phyloP scores from a whole-genome alignment of 2,113 vertebrate species.

The Acrocephalus kingi region DNA sequence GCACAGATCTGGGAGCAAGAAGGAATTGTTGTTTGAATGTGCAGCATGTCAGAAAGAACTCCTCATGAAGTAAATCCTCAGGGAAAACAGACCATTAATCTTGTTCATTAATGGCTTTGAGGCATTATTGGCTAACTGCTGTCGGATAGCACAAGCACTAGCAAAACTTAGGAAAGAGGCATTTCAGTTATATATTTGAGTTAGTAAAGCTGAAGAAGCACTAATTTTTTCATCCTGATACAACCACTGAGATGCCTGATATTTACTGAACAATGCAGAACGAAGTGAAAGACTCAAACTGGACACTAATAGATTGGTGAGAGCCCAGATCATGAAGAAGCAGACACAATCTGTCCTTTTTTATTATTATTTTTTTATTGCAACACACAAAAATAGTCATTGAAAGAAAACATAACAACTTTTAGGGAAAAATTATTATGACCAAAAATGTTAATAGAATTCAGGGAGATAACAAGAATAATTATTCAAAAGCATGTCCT shows the following conservation, averaged over 20 bases:
- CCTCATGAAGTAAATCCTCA: background rate
- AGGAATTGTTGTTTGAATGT: background rate
- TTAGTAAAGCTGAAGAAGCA: background rate
- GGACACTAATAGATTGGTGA: background rate
- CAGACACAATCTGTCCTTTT: background rate
- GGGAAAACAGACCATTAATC: background rate
- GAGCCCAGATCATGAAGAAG: background rate
- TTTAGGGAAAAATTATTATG: background rate
- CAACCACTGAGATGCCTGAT: background rate
- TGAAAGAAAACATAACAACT: background rate
- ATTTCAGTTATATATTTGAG: background rate
- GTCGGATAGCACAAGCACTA: background rate
- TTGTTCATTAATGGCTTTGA: background rate
- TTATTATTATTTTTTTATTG: too few relatives aligned
- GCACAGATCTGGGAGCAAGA: background rate
- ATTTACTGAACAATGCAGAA: background rate
- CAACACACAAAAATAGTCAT: rapidly evolving
- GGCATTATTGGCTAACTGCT: background rate
- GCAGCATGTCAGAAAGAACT: background rate
- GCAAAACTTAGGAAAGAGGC: background rate
- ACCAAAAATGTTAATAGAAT: background rate
- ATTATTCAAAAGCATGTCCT: background rate
- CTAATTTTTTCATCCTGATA: background rate
- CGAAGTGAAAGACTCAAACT: background rate
- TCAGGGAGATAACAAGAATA: background rate